Conservation (phyloP, 1,140 invertebrate genomes). For the Mycetomoellerius zeteki region DNA sequence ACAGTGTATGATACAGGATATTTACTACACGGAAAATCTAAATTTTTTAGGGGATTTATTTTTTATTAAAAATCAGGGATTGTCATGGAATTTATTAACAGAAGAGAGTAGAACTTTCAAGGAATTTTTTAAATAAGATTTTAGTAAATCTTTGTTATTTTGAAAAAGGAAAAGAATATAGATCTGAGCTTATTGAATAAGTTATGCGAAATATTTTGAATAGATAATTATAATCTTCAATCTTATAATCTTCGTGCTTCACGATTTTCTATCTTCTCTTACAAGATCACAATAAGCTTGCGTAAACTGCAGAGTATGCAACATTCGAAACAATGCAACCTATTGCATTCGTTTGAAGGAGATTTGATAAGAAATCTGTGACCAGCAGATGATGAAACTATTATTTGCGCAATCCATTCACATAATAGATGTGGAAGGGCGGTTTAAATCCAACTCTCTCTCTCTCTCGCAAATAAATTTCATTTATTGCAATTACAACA, state of each 20-base stretch:
- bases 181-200: neutral
- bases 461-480: slow-evolving; percentile 17
- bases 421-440: slow-evolving; percentile 1
- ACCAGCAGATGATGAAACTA: neutral
- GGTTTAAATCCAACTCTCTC: slow-evolving; percentile 21
- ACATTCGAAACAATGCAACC: slow-evolving; percentile 1
- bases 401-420: slow-evolving; percentile 27
- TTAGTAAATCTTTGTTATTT: too few relatives aligned
- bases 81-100: too few relatives aligned
- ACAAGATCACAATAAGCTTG: slow-evolving; percentile 6
- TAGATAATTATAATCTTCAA: neutral
- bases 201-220: neutral
- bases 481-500: slow-evolving; percentile 19
- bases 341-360: neutral
- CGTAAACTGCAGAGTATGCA: neutral
- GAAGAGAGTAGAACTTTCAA: too few relatives aligned
- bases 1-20: too few relatives aligned
- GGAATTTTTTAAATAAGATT: too few relatives aligned
- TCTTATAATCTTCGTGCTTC: too few relatives aligned
- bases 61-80: too few relatives aligned
- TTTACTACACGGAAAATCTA: too few relatives aligned
- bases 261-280: neutral
- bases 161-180: neutral
- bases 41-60: too few relatives aligned
- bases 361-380: slow-evolving; percentile 1